phyloP scores from a whole-genome alignment of 2,888 invertebrate species.

The Lepas anatifera region DNA sequence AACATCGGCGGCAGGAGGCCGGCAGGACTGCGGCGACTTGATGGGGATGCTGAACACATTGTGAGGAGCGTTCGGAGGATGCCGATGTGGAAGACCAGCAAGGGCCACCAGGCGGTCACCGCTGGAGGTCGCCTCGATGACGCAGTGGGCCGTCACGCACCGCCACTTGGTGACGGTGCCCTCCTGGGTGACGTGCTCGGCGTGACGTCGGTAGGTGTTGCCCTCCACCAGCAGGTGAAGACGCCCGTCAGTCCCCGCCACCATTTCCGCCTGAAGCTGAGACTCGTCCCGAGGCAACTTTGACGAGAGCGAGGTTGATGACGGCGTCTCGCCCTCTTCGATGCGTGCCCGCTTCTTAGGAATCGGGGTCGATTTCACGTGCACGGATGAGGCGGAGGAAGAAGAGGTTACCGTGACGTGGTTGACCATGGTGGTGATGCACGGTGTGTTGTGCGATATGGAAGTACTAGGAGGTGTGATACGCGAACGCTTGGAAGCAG shows the following conservation, averaged over 20 bases:
- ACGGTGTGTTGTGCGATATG: no score
- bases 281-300: no score
- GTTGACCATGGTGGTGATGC: no score
- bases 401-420: no score
- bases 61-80: not conserved
- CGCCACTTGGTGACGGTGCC: not conserved
- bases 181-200: not conserved
- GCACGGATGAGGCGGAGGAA: not conserved
- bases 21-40: not conserved
- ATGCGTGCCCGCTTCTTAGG: not conserved
- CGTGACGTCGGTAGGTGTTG: not conserved
- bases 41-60: not conserved
- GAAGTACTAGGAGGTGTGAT: no score
- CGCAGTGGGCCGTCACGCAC: not conserved
- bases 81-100: not conserved
- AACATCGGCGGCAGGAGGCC: not conserved
- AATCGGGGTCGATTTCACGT: not conserved
- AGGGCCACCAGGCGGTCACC: not conserved
- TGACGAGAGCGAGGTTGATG: no score
- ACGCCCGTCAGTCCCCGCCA: not conserved
- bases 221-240: conserved; percentile 2
- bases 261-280: not conserved
- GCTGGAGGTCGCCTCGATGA: not conserved
- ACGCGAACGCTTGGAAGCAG: not conserved
- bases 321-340: not conserved